A percentile compares a stretch with the other conserved stretches of the same genome.
phyloP scores from a whole-genome alignment of 2,797 vertebrate species.

The Dendrocincla tyrannina region DNA sequence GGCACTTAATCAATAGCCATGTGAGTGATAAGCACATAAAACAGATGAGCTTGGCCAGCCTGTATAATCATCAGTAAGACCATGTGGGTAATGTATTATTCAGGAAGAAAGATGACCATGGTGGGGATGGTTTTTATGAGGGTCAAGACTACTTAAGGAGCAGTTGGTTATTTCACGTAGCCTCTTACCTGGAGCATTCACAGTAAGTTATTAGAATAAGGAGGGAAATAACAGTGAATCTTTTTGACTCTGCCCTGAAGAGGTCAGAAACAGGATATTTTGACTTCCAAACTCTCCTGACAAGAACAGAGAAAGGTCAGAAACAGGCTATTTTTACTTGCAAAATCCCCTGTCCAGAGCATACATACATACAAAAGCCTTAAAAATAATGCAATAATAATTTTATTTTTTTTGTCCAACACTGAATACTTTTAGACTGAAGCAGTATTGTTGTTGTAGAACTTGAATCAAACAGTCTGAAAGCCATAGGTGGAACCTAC shows the following conservation, averaged over 20 bases:
- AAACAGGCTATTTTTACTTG: neutral
- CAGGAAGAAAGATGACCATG: constrained; percentile 21
- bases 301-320: neutral
- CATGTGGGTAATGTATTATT: constrained; percentile 6
- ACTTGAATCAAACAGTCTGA: neutral
- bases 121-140: neutral
- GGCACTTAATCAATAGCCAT: constrained; percentile 57
- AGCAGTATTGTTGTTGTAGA: neutral
- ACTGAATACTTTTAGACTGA: neutral
- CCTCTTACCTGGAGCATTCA: neutral
- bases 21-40: constrained; percentile 53
- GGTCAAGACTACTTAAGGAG: neutral
- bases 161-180: neutral
- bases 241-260: neutral
- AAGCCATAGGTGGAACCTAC: neutral
- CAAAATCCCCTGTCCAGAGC: neutral
- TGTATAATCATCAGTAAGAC: neutral
- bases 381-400: neutral
- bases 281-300: neutral
- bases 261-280: neutral
- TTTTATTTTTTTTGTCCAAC: rapidly evolving
- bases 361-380: neutral
- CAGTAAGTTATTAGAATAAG: neutral
- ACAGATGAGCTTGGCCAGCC: constrained; percentile 10
- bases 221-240: neutral